Conservation (phyloP, 2,888 invertebrate species). For the Zygogramma bicolorata region DNA sequence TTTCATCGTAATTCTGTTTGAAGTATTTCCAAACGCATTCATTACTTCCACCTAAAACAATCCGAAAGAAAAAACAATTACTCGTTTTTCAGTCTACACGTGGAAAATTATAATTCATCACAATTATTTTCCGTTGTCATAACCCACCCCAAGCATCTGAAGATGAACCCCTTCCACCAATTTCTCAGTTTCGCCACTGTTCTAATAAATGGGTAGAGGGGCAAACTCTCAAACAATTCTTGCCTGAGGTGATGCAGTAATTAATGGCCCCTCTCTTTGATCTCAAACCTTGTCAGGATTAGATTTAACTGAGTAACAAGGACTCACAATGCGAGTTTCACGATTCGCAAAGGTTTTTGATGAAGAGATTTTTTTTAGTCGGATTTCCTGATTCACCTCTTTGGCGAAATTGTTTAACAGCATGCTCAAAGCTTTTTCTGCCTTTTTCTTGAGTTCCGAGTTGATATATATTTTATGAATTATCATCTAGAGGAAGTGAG, state of each 20-base stretch:
- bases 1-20: too few species aligned
- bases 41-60: too few species aligned
- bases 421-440: too few species aligned
- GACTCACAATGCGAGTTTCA: background rate
- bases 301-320: background rate
- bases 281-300: slow-evolving; percentile 13
- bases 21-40: too few species aligned
- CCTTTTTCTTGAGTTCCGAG: too few species aligned
- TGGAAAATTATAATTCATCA: too few species aligned
- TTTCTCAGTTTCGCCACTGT: background rate
- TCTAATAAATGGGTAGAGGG: background rate
- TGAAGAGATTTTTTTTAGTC: slow-evolving; percentile 28
- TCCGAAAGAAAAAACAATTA: too few species aligned
- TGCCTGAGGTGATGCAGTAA: slow-evolving; percentile 23
- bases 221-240: background rate
- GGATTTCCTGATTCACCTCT: background rate
- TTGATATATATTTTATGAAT: too few species aligned
- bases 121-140: too few species aligned
- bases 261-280: slow-evolving; percentile 30
- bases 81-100: too few species aligned
- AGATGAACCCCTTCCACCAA: background rate
- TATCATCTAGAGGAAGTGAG: too few species aligned
- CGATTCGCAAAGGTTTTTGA: slow-evolving; percentile 6
- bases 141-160: too few species aligned
- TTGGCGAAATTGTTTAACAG: background rate